phyloP scores from a whole-genome alignment of 1,140 invertebrate species.

The Polypedilum pembai region DNA sequence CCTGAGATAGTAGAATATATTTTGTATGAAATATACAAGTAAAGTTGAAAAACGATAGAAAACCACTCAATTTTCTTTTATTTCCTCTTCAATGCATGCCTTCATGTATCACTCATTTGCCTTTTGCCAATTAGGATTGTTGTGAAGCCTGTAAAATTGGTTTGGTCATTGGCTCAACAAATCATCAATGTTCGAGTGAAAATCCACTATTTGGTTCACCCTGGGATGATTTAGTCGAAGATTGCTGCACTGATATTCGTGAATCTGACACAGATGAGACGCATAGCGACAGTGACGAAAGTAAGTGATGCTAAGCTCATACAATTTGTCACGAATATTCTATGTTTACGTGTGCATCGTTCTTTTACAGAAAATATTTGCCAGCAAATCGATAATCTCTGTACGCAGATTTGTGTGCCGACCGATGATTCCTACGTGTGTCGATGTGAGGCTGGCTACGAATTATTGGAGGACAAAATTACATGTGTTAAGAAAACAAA shows the following conservation, averaged over 20 bases:
- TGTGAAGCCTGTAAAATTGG: conserved; percentile 42
- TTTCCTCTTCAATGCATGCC: conserved; percentile 30
- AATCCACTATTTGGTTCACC: conserved; percentile 36
- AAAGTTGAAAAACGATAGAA: too few relatives aligned
- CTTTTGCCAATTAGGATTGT: conserved; percentile 33
- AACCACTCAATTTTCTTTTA: conserved; percentile 31
- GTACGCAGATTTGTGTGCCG: conserved; percentile 60
- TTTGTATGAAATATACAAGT: too few relatives aligned
- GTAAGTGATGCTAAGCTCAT: too few relatives aligned
- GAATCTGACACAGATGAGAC: neutral
- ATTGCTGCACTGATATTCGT: conserved; percentile 35
- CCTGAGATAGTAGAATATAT: too few relatives aligned
- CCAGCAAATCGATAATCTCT: conserved; percentile 55
- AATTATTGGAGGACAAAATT: conserved; percentile 53
- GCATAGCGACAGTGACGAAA: conserved; percentile 24
- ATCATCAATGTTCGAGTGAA: conserved; percentile 36
- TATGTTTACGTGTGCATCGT: conserved; percentile 30
- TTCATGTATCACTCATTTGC: neutral
- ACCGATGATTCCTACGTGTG: conserved; percentile 60
- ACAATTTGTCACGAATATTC: too few relatives aligned
- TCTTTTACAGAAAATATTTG: conserved; percentile 57
- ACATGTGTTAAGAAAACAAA: conserved; percentile 46
- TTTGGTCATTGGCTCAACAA: conserved; percentile 38
- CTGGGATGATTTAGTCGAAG: conserved; percentile 37
- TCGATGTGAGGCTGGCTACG: conserved; percentile 58